phyloP scores from a whole-genome alignment of 2,113 vertebrate species.

The Pitta sordida region DNA sequence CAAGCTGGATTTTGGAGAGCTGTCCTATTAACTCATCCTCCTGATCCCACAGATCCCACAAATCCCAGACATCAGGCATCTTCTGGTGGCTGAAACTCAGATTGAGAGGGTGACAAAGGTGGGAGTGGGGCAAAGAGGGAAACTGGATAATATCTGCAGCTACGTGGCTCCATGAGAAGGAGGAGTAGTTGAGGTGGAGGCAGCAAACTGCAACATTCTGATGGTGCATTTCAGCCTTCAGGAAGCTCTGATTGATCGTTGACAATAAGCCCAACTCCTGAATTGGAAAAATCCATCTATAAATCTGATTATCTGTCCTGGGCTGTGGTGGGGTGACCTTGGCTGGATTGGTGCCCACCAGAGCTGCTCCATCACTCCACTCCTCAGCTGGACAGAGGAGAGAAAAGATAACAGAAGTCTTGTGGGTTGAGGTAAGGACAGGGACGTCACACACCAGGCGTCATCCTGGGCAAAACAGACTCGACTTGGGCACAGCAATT shows the following conservation, averaged over 20 bases:
- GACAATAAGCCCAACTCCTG: neutral
- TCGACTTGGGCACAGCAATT: accelerated
- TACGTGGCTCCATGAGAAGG: neutral
- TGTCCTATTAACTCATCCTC: neutral
- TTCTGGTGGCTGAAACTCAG: conserved; percentile 5
- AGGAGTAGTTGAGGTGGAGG: neutral
- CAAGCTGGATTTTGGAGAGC: neutral
- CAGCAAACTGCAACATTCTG: neutral
- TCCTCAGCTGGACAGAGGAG: neutral
- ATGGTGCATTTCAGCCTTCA: neutral
- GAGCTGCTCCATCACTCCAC: neutral
- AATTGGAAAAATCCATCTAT: neutral
- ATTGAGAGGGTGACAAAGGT: neutral
- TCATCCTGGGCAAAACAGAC: neutral
- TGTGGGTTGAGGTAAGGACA: neutral
- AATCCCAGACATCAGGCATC: neutral
- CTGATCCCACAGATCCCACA: accelerated
- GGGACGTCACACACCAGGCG: neutral
- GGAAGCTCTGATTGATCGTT: neutral
- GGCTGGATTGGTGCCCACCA: neutral
- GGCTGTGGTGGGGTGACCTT: neutral
- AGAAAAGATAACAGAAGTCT: neutral
- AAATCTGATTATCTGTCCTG: neutral
- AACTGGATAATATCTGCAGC: neutral
- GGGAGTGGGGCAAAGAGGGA: neutral